phyloP scores from a whole-genome alignment of 2,888 invertebrate species.

The Diplolepis rosae region DNA sequence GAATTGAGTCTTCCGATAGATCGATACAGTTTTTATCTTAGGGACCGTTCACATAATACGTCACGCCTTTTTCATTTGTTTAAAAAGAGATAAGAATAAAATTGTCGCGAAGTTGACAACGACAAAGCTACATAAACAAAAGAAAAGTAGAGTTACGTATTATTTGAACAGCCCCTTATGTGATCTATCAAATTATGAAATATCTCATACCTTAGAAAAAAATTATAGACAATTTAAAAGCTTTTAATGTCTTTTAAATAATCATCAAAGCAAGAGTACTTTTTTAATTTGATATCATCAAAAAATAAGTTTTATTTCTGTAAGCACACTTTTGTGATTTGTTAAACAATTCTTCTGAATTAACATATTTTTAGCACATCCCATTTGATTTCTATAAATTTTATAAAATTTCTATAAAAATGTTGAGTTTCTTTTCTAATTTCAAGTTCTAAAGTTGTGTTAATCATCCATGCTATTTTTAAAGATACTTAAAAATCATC shows the following conservation, averaged over 20 bases:
- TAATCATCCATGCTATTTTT: conserved; percentile 4
- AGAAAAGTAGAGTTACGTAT: too few relatives aligned
- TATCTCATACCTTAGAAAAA: not conserved
- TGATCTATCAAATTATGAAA: too few relatives aligned
- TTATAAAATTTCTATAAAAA: not conserved
- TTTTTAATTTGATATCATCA: not conserved
- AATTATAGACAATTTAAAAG: not conserved
- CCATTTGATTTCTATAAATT: not conserved
- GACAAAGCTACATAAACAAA: too few relatives aligned
- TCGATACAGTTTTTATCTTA: too few relatives aligned
- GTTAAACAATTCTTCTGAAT: not conserved
- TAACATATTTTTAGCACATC: not conserved
- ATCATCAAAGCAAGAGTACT: not conserved
- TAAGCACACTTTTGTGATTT: not conserved
- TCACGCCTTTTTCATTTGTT: too few relatives aligned
- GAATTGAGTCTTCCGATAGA: too few relatives aligned
- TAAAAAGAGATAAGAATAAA: too few relatives aligned
- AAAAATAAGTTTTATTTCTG: not conserved
- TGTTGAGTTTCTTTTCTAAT: not conserved
- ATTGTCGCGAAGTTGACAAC: too few relatives aligned
- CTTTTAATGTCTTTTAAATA: not conserved
- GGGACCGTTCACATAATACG: too few relatives aligned
- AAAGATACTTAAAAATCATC: conserved; percentile 15
- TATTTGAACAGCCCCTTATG: too few relatives aligned
- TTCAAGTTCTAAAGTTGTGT: not conserved